Percentiles rank a stretch among this genome's conserved stretches.
Conservation (phyloP, 2,113 vertebrate genomes). For the Carassius carassius region DNA sequence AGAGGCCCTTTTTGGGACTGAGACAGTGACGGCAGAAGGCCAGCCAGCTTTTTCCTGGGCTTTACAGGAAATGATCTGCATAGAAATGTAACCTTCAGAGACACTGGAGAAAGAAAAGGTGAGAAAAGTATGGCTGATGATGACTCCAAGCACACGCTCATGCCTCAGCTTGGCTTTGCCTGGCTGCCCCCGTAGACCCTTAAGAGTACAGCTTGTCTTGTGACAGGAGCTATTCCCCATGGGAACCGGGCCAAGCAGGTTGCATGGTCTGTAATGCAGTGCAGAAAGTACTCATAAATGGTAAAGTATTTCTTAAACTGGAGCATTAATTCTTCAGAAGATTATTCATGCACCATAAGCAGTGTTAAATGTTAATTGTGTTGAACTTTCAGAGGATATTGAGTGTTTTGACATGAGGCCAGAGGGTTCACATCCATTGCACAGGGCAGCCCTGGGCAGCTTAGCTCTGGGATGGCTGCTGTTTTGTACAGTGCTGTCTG, state of each 20-base stretch:
- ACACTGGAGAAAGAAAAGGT: background rate
- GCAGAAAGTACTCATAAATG: background rate
- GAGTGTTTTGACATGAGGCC: conserved; percentile 13
- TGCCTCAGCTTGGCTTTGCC: background rate
- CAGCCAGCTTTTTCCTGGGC: background rate
- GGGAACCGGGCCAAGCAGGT: background rate
- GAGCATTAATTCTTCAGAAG: background rate
- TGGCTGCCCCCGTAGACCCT: background rate
- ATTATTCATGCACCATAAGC: conserved; percentile 14
- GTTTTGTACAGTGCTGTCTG: conserved; percentile 21
- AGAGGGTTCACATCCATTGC: background rate
- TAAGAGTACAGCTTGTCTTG: conserved; percentile 11
- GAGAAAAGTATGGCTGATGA: background rate
- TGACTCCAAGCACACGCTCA: background rate
- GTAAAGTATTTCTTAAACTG: conserved; percentile 4
- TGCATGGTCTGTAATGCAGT: background rate
- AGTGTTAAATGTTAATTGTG: conserved; percentile 19
- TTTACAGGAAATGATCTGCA: background rate
- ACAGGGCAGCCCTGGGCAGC: background rate
- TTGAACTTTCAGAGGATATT: background rate
- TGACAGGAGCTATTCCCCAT: conserved; percentile 6
- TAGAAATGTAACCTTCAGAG: conserved; percentile 5
- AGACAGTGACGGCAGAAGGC: background rate
- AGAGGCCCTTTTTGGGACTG: background rate
- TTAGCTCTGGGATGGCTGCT: background rate